A percentile compares a stretch with the other conserved stretches of the same genome.
These are phyloP conservation scores for Chloroclystis v-ata DNA, from an alignment of 2,888 invertebrate species.

Conservation along the genomic window DNA sequence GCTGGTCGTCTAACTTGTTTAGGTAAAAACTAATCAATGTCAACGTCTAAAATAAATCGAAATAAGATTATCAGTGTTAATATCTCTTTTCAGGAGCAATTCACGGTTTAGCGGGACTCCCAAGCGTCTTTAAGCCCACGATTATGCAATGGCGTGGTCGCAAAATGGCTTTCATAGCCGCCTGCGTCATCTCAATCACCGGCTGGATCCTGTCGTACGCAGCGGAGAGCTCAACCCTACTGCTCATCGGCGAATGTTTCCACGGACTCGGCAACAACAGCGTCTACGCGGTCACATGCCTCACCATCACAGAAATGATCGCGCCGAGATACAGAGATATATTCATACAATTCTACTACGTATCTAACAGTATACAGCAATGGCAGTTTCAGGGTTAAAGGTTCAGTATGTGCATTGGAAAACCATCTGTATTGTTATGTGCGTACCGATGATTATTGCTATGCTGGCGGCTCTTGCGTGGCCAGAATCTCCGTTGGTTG, in stretches of 20 bases:
- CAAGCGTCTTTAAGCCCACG: constrained; percentile 26
- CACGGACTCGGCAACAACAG: constrained; percentile 29
- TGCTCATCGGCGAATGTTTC: constrained; percentile 27
- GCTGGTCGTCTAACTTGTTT: no score
- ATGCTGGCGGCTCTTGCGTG: constrained; percentile 18
- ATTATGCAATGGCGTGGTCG: constrained; percentile 32
- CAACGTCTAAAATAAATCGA: no score
- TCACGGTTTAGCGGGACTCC: constrained; percentile 33
- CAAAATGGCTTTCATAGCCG: constrained; percentile 25
- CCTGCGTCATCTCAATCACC: constrained; percentile 19
- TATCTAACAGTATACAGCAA: constrained; percentile 11
- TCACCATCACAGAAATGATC: constrained; percentile 28
- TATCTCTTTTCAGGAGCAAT: constrained; percentile 30
- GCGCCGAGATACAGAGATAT: constrained; percentile 24
- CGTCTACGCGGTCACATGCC: constrained; percentile 19
- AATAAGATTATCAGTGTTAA: no score
- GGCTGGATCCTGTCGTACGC: constrained; percentile 27
- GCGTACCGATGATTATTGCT: constrained; percentile 18
- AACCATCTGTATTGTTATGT: constrained; percentile 24
- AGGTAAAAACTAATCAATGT: no score
- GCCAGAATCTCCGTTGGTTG: constrained; percentile 34
- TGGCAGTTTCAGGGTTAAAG: constrained; percentile 20
- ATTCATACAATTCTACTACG: constrained; percentile 15
- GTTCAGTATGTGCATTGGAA: constrained; percentile 27
- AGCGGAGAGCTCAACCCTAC: constrained; percentile 5